A percentile compares a stretch with the other conserved stretches of the same genome.
Evolutionary conservation across 2,113 vertebrate genomes (phyloP).

Genomic region (Tetraodon nigroviridis): DNA sequence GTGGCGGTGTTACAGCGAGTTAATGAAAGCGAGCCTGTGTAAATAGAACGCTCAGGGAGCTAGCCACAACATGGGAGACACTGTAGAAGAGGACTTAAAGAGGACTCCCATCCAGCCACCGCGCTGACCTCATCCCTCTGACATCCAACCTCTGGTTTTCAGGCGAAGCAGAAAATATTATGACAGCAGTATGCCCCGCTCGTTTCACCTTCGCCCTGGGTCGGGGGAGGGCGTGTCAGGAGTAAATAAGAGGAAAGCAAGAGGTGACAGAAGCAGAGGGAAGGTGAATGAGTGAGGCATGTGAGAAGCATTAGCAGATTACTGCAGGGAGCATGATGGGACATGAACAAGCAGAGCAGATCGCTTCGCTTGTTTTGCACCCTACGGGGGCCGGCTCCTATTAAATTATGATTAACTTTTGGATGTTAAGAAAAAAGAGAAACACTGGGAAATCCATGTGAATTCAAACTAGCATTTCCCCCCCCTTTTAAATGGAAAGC

Average conservation of each 20-base stretch:
- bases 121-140: slow-evolving; percentile 43
- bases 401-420: background rate
- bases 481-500: background rate
- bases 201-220: slow-evolving; percentile 10
- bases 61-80: slow-evolving; percentile 12
- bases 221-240: background rate
- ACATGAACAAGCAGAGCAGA: slow-evolving; percentile 53
- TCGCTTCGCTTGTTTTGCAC: slow-evolving; percentile 29
- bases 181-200: slow-evolving; percentile 18
- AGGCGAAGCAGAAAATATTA: slow-evolving; percentile 35
- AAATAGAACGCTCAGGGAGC: slow-evolving; percentile 34
- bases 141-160: slow-evolving; percentile 24
- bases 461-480: background rate
- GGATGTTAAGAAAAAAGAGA: background rate
- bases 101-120: background rate
- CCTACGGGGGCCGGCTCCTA: slow-evolving; percentile 12
- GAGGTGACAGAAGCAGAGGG: slow-evolving; percentile 19
- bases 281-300: slow-evolving; percentile 54
- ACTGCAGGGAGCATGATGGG: slow-evolving; percentile 60
- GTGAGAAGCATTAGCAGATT: slow-evolving; percentile 69
- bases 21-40: slow-evolving; percentile 50
- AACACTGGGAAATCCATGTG: background rate
- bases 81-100: slow-evolving; percentile 5
- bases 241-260: slow-evolving; percentile 6
- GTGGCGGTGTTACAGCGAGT: slow-evolving; percentile 29